Percentiles rank a stretch among this genome's conserved stretches.
Evolutionary conservation across 2,797 vertebrate species (phyloP).

Genomic region (Lepilemur ruficaudatus): DNA sequence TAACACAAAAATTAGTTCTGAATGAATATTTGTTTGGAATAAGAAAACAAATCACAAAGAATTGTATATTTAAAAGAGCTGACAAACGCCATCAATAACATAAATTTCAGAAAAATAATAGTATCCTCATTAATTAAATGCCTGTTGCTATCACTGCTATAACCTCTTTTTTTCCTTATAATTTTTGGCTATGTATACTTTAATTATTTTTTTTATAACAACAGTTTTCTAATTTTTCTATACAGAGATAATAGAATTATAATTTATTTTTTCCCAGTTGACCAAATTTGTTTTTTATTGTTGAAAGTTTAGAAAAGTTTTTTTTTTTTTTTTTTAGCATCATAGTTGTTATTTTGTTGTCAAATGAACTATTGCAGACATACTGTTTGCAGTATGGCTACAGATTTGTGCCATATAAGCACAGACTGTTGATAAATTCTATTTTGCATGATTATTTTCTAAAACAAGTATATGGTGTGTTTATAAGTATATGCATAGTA

Average conservation of each 20-base stretch:
- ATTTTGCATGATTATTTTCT: background rate
- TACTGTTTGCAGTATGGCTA: background rate
- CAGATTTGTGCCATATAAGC: background rate
- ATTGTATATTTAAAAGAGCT: background rate
- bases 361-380: background rate
- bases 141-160: background rate
- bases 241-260: background rate
- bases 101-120: background rate
- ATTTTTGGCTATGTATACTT: background rate
- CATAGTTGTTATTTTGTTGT: background rate
- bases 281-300: background rate
- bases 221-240: background rate
- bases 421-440: background rate
- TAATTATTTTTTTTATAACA: background rate
- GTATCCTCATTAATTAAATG: background rate
- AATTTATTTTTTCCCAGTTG: background rate
- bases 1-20: background rate
- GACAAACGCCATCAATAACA: background rate
- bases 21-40: background rate
- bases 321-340: background rate
- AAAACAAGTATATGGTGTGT: background rate
- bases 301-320: background rate
- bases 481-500: background rate
- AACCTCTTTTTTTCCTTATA: background rate
- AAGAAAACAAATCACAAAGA: background rate